Conservation (phyloP, 2,888 invertebrate genomes). For the Iphiclides podalirius region DNA sequence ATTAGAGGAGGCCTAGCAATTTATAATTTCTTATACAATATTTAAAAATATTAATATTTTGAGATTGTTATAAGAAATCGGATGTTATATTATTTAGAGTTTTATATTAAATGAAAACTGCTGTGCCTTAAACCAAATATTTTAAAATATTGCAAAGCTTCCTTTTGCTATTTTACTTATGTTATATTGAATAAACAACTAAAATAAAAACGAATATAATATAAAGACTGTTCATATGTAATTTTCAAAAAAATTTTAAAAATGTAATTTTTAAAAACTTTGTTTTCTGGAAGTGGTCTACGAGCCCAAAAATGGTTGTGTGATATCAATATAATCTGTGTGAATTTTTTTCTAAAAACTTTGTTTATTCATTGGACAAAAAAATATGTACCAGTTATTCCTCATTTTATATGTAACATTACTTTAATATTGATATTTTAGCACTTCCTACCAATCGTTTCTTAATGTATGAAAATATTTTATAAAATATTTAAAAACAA, state of each 20-base stretch:
- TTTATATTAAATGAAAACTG: slow-evolving; percentile 43
- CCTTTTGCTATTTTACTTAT: slow-evolving; percentile 38
- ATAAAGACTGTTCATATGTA: slow-evolving; percentile 26
- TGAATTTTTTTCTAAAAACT: too few relatives aligned
- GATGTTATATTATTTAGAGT: slow-evolving; percentile 41
- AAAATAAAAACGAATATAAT: slow-evolving; percentile 33
- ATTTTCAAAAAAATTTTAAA: too few relatives aligned
- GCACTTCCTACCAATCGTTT: not conserved
- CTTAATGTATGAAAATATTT: not conserved
- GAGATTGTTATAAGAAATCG: slow-evolving; percentile 29
- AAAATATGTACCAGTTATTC: too few relatives aligned
- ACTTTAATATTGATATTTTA: too few relatives aligned
- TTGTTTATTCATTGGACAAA: too few relatives aligned
- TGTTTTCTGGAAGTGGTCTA: too few relatives aligned
- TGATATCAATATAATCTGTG: too few relatives aligned
- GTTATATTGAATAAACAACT: slow-evolving; percentile 34
- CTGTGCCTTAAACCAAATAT: slow-evolving; percentile 69
- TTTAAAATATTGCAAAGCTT: slow-evolving; percentile 55
- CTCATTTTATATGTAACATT: too few relatives aligned
- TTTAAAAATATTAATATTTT: slow-evolving; percentile 30
- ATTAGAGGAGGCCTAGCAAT: slow-evolving; percentile 62
- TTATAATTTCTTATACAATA: slow-evolving; percentile 30
- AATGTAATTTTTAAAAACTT: too few relatives aligned
- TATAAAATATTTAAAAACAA: not conserved
- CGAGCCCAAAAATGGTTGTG: too few relatives aligned